A percentile compares a stretch with the other conserved stretches of the same genome.
phyloP scores from a whole-genome alignment of 1,140 invertebrate species.

The Carposina sasakii region DNA sequence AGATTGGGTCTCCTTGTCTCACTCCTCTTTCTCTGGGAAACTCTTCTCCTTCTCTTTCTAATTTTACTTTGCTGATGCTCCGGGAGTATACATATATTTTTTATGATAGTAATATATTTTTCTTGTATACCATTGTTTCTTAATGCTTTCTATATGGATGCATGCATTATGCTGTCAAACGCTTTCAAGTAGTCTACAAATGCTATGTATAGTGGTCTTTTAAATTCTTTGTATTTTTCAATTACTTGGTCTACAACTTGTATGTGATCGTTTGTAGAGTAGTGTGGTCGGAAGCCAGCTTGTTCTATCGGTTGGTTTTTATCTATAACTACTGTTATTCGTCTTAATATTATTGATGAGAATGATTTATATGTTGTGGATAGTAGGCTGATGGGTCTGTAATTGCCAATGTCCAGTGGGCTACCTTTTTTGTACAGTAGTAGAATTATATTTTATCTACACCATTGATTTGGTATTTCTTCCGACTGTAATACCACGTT shows the following conservation, averaged over 20 bases:
- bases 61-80: too few relatives aligned
- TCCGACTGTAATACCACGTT: not conserved
- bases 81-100: too few relatives aligned
- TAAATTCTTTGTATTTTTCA: not conserved
- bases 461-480: not conserved
- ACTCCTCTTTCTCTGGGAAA: too few relatives aligned
- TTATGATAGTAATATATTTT: too few relatives aligned
- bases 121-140: too few relatives aligned
- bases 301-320: not conserved
- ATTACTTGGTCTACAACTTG: not conserved
- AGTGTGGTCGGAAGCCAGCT: not conserved
- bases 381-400: not conserved
- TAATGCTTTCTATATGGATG: too few relatives aligned
- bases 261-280: not conserved
- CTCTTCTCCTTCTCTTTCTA: too few relatives aligned
- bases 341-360: not conserved
- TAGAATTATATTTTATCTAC: not conserved
- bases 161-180: not conserved
- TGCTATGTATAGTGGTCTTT: not conserved
- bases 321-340: not conserved
- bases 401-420: conserved; percentile 2
- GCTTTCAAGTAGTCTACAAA: not conserved
- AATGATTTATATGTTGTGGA: conserved; percentile 3
- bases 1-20: too few relatives aligned
- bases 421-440: conserved; percentile 7